Base-by-base conservation (phyloP, 2,113 vertebrate species). In the Bos javanicus region DNA sequence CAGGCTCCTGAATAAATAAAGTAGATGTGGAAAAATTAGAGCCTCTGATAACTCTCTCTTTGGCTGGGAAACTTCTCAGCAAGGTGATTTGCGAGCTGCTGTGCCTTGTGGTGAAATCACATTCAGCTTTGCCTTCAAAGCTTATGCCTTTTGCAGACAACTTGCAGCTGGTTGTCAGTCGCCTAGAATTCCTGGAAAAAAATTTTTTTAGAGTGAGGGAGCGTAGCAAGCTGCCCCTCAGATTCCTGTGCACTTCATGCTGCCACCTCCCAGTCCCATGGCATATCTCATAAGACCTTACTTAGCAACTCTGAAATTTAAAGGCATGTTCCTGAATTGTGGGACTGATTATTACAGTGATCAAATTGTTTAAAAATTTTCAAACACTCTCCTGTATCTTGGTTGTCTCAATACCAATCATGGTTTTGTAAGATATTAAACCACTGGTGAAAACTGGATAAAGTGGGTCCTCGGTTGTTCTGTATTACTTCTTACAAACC, bases 161-260 rank as follows among this genome's bases (percentile, higher is more conserved):
- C 97, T 99, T 99, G 57, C 98, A 99, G 30, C 98, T 99, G 1
- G 99, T 99, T 94, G 99, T 99, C 93, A 99, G 99, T 97, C 97
- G 98, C 56, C 99, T 99, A 78, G 99, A 99, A 96, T 99, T 99
- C 52, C 98, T 99, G 25, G 99, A 99, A 98, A 99, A 99, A 78
- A 78, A 46, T 3, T 71, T 71, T 71, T 74, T 74, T 39, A 99
- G 14, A 62, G 60, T 62, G 60, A 91, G n/a, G 43, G n/a, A 80
- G 23, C 28, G 43, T 28, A 43, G n/a, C 39, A 81, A 98, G 80
- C 82, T 82, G 60, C 36, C 28, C 89, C 36, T 91, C 39, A 87
- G 3, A 17, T 87, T 50, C 14, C 43, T 88, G 9, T 48, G 11
- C 54, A 46, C 6, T 83, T 36, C 12, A 15, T 26, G n/a, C 81